A percentile compares a stretch with the other conserved stretches of the same genome.
phyloP scores from a whole-genome alignment of 2,888 invertebrate species.

The Acrobeloides nanus region DNA sequence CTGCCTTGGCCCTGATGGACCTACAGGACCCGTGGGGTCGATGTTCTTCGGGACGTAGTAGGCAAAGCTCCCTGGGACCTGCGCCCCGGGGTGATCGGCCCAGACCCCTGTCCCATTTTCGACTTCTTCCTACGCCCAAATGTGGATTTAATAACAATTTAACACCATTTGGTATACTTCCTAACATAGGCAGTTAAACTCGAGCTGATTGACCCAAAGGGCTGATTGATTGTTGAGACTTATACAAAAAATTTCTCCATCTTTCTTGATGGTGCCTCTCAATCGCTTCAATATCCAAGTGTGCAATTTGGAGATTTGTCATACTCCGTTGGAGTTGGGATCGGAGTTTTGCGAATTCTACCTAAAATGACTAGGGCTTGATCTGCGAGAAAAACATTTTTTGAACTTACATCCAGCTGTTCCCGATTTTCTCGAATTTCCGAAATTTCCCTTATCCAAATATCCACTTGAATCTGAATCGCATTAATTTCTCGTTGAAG shows the following conservation, averaged over 20 bases:
- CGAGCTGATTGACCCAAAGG: no score
- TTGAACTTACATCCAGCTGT: slow-evolving; percentile 34
- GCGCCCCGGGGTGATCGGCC: no score
- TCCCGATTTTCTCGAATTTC: slow-evolving; percentile 43
- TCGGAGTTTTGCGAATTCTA: slow-evolving; percentile 40
- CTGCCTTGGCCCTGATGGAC: no score
- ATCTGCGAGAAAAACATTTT: slow-evolving; percentile 6
- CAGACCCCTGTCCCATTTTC: no score
- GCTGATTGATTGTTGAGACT: no score
- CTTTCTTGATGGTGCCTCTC: slow-evolving; percentile 36
- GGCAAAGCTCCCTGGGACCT: no score
- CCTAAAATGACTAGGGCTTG: slow-evolving; percentile 29
- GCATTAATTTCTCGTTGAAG: slow-evolving; percentile 27
- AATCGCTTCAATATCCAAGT: slow-evolving; percentile 44
- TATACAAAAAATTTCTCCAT: slow-evolving; percentile 28
- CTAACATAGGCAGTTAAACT: no score
- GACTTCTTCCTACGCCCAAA: no score
- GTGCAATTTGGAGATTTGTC: slow-evolving; percentile 45
- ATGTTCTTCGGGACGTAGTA: no score
- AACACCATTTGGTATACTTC: no score
- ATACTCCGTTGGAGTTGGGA: slow-evolving; percentile 42
- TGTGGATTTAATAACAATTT: no score
- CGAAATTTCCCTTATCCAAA: slow-evolving; percentile 47
- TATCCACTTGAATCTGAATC: slow-evolving; percentile 34
- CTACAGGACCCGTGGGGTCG: no score